A percentile compares a stretch with the other conserved stretches of the same genome.
Conservation (phyloP, 1,140 invertebrate genomes). For the Anagrus nilaparvatae region DNA sequence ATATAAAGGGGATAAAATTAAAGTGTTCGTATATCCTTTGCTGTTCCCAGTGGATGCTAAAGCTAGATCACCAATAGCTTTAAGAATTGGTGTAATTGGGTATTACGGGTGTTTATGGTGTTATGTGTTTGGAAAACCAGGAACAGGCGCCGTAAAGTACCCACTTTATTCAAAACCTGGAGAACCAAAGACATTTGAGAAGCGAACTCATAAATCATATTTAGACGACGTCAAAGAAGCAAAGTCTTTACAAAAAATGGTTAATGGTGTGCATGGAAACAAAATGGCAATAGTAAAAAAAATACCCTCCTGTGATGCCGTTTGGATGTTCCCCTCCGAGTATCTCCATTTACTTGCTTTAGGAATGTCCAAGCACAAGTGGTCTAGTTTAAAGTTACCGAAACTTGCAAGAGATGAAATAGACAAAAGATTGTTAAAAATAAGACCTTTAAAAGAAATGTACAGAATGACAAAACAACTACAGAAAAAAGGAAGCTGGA, state of each 20-base stretch:
- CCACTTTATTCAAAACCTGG: too few relatives aligned
- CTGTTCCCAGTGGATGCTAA: conserved; percentile 15
- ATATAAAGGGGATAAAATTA: conserved; percentile 4
- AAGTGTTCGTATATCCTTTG: conserved; percentile 10
- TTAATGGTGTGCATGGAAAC: conserved; percentile 6
- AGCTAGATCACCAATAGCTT: too few relatives aligned
- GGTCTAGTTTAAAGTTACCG: too few relatives aligned
- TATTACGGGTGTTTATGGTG: conserved; percentile 11
- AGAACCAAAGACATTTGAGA: not conserved
- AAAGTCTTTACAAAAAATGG: not conserved
- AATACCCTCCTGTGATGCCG: conserved; percentile 5
- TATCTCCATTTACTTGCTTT: conserved; percentile 13
- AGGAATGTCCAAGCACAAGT: conserved; percentile 11
- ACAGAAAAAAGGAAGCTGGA: too few relatives aligned
- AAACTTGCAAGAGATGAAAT: too few relatives aligned
- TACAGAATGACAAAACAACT: too few relatives aligned
- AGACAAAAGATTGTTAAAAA: too few relatives aligned
- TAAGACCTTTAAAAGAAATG: too few relatives aligned
- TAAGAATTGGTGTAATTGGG: conserved; percentile 9
- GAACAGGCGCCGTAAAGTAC: not conserved
- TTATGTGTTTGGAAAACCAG: too few relatives aligned
- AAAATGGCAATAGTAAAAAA: not conserved
- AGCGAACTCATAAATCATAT: not conserved
- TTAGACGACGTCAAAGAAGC: conserved; percentile 2
- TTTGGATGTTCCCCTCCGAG: conserved; percentile 12